These are phyloP conservation scores for Acanthurus leucopareius DNA, from an alignment of 2,797 vertebrate genomes.

Conservation along the genomic window DNA sequence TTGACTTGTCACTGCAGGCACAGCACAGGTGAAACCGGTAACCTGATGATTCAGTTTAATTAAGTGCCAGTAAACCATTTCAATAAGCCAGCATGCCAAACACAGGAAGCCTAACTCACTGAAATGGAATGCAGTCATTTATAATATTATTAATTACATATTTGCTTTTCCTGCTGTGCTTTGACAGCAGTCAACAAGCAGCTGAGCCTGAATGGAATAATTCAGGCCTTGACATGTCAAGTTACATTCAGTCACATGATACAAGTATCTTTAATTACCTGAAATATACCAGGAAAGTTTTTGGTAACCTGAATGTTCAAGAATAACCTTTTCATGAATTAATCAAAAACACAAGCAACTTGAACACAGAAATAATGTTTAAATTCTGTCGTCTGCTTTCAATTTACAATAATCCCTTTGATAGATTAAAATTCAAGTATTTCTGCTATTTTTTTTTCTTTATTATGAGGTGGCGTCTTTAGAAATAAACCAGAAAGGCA, in stretches of 20 bases:
- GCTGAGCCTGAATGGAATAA: background rate
- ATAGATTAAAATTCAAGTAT: background rate
- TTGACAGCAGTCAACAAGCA: background rate
- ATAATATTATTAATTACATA: slow-evolving; percentile 6
- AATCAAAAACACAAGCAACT: background rate
- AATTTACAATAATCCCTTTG: slow-evolving; percentile 1
- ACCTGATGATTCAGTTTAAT: background rate
- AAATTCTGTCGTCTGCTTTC: slow-evolving; percentile 4
- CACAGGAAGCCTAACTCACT: background rate
- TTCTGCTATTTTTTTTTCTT: background rate
- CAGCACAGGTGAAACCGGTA: background rate
- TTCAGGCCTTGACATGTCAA: slow-evolving; percentile 1
- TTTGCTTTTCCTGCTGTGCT: background rate
- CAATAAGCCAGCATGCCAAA: background rate
- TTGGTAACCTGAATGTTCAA: background rate
- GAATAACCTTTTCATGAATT: background rate
- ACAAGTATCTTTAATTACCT: background rate
- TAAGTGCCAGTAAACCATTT: background rate
- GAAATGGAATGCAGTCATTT: slow-evolving; percentile 4
- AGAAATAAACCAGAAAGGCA: slow-evolving; percentile 6
- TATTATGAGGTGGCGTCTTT: slow-evolving; percentile 2
- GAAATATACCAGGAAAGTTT: background rate
- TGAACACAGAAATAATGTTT: background rate
- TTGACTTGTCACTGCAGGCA: background rate
- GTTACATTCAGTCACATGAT: background rate